These are phyloP conservation scores for Mustela lutreola DNA, from an alignment of 2,113 vertebrate species.

Conservation along the genomic window DNA sequence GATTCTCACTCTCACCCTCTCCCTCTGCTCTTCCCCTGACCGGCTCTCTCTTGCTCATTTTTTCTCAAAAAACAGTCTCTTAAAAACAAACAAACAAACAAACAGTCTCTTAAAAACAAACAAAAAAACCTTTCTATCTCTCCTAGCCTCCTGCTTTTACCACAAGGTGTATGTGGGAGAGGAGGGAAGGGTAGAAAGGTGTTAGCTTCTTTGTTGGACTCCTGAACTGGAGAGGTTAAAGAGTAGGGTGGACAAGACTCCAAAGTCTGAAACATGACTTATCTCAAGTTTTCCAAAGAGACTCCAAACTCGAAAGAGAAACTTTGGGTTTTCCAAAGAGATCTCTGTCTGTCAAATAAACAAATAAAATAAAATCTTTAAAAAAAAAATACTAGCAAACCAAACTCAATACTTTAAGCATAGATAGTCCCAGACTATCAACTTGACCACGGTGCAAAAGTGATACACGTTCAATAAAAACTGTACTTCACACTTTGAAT, in stretches of 20 bases:
- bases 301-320: neutral
- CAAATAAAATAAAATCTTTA: too few relatives aligned
- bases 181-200: neutral
- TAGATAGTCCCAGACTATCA: neutral
- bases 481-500: neutral
- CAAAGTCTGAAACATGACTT: neutral
- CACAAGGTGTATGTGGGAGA: neutral
- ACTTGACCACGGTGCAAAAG: neutral
- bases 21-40: neutral
- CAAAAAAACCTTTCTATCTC: neutral
- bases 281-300: conserved; percentile 33
- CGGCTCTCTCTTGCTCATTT: neutral
- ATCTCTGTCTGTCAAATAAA: too few relatives aligned
- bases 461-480: neutral
- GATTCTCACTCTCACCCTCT: neutral
- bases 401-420: neutral
- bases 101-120: neutral
- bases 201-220: neutral
- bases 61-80: neutral
- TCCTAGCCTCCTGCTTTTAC: neutral
- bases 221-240: conserved; percentile 38
- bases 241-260: neutral
- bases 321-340: conserved; percentile 18
- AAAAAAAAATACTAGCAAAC: too few relatives aligned
- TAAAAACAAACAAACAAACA: neutral